Base-by-base conservation (phyloP, 2,888 invertebrate genomes). In the Pollenia griseotomentosa region DNA sequence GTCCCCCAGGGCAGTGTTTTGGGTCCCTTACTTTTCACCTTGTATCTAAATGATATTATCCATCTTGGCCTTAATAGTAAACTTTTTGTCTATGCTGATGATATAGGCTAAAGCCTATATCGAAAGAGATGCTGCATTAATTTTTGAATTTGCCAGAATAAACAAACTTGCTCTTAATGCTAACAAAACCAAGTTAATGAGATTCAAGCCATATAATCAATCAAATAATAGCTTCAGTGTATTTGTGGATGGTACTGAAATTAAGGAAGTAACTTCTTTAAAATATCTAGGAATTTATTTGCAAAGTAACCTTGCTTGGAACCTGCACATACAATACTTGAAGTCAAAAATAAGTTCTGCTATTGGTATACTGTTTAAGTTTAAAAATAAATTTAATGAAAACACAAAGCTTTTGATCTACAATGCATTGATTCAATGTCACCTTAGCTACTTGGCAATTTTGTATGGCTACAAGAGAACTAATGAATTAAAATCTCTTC, bases 211-310 rank as follows among this genome's bases (percentile, higher is more conserved):
- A 19, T 19, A 19, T 19, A 19, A 19, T 19, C 3, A 4, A 42
- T 63, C 44, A 63, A 7, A 59, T 44, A 42, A 42, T 16, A 44
- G 44, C 10, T 63, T 63, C 44, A 63, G 63, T 63, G 16, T 63
- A 10, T 85, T 71, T 48, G 55, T 73, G 61, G 42, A 46, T 46
- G 77, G 83, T 78, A 81, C 80, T 48, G 79, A 88, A 85, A 51
- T 63, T 11, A 10, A 55, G 11, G 19, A 19, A 19, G 19, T 19
- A 19, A 19, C 19, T 19, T 19, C 19, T 19, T 19, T 19, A 19
- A 19, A 19, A 19, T 19, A 19, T 19, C 19, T 19, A 19, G 19
- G 19, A 19, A 19, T 19, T 19, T 19, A 19, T 19, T 19, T 19
- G 19, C 19, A 19, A 19, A 19, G 19, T 19, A 19, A 19, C 19